A percentile compares a stretch with the other conserved stretches of the same genome.
These are phyloP conservation scores for Patella caerulea DNA, from an alignment of 2,888 invertebrate genomes.

Conservation along the genomic window DNA sequence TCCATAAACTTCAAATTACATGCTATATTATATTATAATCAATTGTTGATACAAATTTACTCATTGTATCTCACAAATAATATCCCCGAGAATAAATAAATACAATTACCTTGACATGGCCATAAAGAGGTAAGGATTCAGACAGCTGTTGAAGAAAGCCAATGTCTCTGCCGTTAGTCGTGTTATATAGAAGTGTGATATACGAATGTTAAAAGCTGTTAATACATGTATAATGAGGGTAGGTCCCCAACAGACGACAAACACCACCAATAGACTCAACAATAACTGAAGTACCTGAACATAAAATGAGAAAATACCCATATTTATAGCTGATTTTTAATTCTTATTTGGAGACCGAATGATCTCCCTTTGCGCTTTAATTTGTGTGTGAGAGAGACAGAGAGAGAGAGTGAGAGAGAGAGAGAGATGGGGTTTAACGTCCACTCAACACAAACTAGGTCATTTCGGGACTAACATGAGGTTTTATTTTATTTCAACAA, in stretches of 20 bases:
- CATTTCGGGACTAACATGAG: too few species aligned
- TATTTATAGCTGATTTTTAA: neutral
- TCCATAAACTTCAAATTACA: too few species aligned
- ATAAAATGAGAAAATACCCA: neutral
- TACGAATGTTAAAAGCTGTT: constrained; percentile 20
- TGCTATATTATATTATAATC: too few species aligned
- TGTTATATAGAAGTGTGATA: constrained; percentile 17
- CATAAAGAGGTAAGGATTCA: constrained; percentile 45
- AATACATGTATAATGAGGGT: constrained; percentile 35
- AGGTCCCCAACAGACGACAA: constrained; percentile 43
- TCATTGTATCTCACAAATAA: constrained; percentile 18
- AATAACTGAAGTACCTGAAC: constrained; percentile 39
- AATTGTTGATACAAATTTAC: constrained; percentile 14
- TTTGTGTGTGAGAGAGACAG: too few species aligned
- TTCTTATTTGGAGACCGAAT: neutral
- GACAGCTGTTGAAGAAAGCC: constrained; percentile 39
- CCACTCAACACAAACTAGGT: too few species aligned
- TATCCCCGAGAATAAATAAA: neutral
- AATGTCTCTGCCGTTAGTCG: constrained; percentile 30
- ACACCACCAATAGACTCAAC: constrained; percentile 35
- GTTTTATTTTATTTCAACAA: too few species aligned
- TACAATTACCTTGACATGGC: constrained; percentile 46
- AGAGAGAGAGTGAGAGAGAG: too few species aligned
- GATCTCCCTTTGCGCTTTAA: neutral
- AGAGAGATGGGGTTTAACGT: too few species aligned